Evolutionary conservation across 1,140 invertebrate species (phyloP), one percentile per base, ranked within the genome.

Genomic region (Drosophila mauritiana): DNA sequence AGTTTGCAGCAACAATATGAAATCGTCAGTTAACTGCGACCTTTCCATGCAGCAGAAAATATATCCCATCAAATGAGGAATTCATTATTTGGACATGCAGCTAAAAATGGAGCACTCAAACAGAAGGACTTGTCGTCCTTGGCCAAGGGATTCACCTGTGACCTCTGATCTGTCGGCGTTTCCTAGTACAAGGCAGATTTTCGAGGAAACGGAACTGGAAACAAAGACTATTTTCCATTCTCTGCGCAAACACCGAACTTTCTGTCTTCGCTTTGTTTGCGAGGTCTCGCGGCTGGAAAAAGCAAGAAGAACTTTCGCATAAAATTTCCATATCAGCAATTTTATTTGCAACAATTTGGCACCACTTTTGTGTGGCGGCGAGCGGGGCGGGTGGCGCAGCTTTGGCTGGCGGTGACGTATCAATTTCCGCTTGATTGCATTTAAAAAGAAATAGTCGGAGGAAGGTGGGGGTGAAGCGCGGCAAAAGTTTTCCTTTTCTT

Each of bases 291-390:
- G 65, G 57, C 56, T 40, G 67, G 61, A 45, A 62, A 65, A 67
- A 34, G 51, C 46, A 36, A 63, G 65, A 75, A 74, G 73, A 83
- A 88, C 51, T 83, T 86, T 63, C 52, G 59, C 70, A 88, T 77
- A 79, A 70, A 89, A 88, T 88, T 88, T 89, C 84, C 84, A 88
- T 88, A 88, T 88, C 83, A 88, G 79, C 83, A 69, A 84, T 88
- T 88, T 88, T 88, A 88, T 88, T 88, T 89, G 84, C 83, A 89
- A 89, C 83, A 88, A 89, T 89, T 88, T 88, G 83, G 83, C 76
- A 83, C 83, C 80, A 88, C 84, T 89, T 89, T 73, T 80, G 76
- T 65, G 43, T 34, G 57, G 43, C 69, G 78, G 83, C 89, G 83
- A 88, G 20, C 20, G 20, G 20, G 3, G 20, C 20, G 20, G 20